Conservation (phyloP, 1,140 invertebrate species). For the Cydia strobilella region DNA sequence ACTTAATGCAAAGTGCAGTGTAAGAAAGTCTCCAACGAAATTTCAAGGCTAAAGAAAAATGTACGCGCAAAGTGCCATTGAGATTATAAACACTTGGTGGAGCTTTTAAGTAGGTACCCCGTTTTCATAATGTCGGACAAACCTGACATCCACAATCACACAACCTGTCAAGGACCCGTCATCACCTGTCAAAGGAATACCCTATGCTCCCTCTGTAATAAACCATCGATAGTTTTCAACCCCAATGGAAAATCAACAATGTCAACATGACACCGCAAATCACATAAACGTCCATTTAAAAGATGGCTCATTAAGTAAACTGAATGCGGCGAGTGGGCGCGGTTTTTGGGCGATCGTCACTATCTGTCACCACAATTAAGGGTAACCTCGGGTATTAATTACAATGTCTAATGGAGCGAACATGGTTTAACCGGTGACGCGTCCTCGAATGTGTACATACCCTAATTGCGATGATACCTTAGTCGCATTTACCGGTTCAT, state of each 20-base stretch:
- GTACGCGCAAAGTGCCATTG: no score
- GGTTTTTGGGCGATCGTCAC: conserved; percentile 61
- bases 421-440: conserved; percentile 54
- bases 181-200: not conserved
- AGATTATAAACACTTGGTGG: no score
- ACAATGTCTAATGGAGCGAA: conserved; percentile 70
- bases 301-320: conserved; percentile 41
- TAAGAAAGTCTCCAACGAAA: no score
- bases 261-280: conserved; percentile 20
- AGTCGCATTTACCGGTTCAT: conserved; percentile 30
- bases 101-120: no score
- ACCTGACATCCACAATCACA: no score
- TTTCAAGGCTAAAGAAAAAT: no score
- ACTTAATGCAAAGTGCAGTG: no score
- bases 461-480: conserved; percentile 48
- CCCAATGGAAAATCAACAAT: conserved; percentile 1
- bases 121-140: no score
- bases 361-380: conserved; percentile 66
- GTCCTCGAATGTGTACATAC: conserved; percentile 57
- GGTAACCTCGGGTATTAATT: conserved; percentile 71
- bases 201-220: not conserved
- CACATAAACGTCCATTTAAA: conserved; percentile 25
- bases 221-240: not conserved
- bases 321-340: conserved; percentile 49
- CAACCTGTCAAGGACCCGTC: not conserved